These are phyloP conservation scores for Bombus huntii DNA, from an alignment of 1,140 invertebrate genomes.

Conservation along the genomic window DNA sequence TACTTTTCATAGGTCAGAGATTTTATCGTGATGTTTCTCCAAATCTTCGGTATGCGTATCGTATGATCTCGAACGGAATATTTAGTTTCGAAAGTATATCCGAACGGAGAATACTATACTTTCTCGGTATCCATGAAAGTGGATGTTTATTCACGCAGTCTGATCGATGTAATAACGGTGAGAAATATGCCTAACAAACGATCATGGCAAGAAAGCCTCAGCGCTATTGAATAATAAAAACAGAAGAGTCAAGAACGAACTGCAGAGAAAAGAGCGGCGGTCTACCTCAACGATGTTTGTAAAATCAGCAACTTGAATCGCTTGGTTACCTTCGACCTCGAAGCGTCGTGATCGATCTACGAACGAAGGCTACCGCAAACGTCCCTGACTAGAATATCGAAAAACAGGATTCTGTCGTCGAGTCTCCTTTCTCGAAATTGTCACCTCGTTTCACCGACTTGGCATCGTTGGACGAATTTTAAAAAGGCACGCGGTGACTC, in stretches of 20 bases:
- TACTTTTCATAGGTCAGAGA: neutral
- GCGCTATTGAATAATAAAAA: neutral
- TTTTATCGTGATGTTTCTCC: neutral
- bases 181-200: neutral
- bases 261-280: neutral
- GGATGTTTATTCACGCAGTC: neutral
- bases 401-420: constrained; percentile 17
- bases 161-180: neutral
- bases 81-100: neutral
- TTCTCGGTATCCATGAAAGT: neutral
- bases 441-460: neutral
- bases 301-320: constrained; percentile 7
- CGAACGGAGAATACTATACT: neutral
- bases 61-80: neutral
- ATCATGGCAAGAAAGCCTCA: too few species aligned
- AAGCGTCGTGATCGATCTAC: neutral
- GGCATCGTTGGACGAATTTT: constrained; percentile 22
- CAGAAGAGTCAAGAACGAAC: neutral
- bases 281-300: neutral
- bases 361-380: constrained; percentile 13
- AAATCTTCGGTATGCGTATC: neutral
- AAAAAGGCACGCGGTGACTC: constrained; percentile 52
- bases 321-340: neutral
- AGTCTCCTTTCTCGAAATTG: constrained; percentile 39
- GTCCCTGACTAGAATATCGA: neutral